These are phyloP conservation scores for Lynx canadensis DNA, from an alignment of 2,113 vertebrate genomes.

Conservation along the genomic window DNA sequence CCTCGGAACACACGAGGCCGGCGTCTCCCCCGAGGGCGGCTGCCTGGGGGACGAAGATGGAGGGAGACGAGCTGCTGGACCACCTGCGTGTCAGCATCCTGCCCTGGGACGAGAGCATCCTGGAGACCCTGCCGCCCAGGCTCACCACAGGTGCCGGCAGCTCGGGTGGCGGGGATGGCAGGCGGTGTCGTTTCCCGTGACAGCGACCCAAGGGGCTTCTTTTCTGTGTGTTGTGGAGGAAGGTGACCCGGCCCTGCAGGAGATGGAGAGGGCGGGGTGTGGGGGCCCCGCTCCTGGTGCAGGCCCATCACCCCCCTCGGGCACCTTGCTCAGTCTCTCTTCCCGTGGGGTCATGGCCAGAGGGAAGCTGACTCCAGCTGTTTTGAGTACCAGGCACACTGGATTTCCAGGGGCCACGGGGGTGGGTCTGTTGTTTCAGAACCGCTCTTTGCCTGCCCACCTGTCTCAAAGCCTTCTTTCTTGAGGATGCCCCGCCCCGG, in stretches of 20 bases:
- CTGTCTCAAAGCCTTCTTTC: neutral
- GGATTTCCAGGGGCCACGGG: neutral
- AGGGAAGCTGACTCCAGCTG: neutral
- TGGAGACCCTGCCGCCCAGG: slow-evolving; percentile 85
- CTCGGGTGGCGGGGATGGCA: rapidly evolving
- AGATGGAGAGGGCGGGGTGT: rapidly evolving
- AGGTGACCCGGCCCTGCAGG: rapidly evolving
- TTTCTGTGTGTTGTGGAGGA: neutral
- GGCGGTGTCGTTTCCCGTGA: rapidly evolving
- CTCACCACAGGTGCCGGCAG: slow-evolving; percentile 87
- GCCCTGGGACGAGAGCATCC: slow-evolving; percentile 88
- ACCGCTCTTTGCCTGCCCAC: neutral
- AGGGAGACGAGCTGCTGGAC: slow-evolving; percentile 67
- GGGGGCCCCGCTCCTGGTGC: neutral
- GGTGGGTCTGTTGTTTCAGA: neutral
- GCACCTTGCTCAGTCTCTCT: neutral
- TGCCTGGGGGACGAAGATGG: neutral
- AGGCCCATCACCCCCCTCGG: neutral
- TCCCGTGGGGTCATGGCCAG: neutral
- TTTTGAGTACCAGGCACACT: rapidly evolving
- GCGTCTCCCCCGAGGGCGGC: neutral
- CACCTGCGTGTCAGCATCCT: slow-evolving; percentile 82
- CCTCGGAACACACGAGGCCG: slow-evolving; percentile 32
- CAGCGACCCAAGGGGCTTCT: neutral
- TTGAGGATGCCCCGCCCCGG: neutral